These are phyloP conservation scores for Apteryx owenii DNA, from an alignment of 2,113 vertebrate species.

Conservation along the genomic window DNA sequence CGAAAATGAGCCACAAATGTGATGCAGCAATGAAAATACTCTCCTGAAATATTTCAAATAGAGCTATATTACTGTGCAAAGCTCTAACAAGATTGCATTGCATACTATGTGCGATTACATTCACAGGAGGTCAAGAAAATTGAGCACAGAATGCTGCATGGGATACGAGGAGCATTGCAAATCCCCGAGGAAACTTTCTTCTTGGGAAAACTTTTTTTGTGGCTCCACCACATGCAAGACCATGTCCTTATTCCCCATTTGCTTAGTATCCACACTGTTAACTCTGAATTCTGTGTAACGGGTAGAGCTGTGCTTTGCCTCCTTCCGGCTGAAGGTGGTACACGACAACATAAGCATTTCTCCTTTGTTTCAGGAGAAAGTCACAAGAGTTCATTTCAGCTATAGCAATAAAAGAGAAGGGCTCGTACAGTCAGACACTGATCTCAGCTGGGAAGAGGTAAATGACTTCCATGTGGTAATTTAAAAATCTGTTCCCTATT, in stretches of 20 bases:
- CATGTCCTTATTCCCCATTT: neutral
- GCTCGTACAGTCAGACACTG: neutral
- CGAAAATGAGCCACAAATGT: neutral
- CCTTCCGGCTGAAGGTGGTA: neutral
- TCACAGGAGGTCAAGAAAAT: neutral
- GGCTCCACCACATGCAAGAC: neutral
- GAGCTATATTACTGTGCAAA: neutral
- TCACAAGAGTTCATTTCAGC: constrained; percentile 10
- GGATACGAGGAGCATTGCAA: fast-evolving
- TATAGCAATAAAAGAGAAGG: neutral
- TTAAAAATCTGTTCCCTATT: constrained; percentile 61
- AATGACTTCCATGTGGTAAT: constrained; percentile 52
- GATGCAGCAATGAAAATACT: neutral
- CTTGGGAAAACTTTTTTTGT: neutral
- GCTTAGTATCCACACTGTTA: neutral
- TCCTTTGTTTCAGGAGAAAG: neutral
- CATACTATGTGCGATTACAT: fast-evolving
- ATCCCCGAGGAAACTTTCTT: neutral
- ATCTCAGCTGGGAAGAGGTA: constrained; percentile 39
- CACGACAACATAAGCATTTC: neutral
- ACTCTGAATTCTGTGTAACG: neutral
- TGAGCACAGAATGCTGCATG: neutral
- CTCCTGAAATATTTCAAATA: neutral
- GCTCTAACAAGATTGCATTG: neutral
- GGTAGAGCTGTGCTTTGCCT: neutral